Evolutionary conservation across 2,113 vertebrate species (phyloP).

Genomic region (Paratilapia polleni): DNA sequence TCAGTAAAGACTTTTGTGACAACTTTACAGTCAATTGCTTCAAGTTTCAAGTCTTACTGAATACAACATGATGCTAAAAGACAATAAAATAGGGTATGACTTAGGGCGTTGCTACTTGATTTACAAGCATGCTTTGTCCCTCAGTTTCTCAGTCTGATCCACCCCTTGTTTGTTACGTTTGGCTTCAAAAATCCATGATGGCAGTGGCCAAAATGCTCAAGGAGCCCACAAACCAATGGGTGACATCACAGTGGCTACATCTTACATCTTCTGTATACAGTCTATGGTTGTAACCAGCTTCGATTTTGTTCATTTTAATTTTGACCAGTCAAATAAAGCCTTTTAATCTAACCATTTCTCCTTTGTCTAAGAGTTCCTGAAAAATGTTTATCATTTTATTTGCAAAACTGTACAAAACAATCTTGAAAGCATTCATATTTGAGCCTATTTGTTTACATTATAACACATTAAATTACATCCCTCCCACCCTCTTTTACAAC

Average conservation of each 20-base stretch:
- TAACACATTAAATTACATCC: neutral
- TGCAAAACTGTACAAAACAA: neutral
- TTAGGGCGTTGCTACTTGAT: neutral
- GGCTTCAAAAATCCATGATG: neutral
- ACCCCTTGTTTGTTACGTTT: neutral
- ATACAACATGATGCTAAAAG: neutral
- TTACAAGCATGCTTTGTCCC: neutral
- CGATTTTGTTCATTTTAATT: neutral
- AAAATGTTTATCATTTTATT: neutral
- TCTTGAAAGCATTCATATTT: neutral
- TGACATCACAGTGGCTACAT: neutral
- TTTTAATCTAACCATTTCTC: neutral
- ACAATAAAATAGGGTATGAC: neutral
- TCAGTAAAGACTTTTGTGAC: neutral
- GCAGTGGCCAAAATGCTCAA: neutral
- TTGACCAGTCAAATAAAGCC: neutral
- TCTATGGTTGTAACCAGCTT: neutral
- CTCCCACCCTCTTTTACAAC: neutral
- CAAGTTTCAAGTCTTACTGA: neutral
- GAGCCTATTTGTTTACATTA: neutral
- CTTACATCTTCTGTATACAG: neutral
- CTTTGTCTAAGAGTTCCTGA: neutral
- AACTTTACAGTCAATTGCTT: too few species aligned
- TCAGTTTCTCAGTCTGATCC: neutral
- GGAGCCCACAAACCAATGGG: neutral